Conservation (phyloP, 2,797 vertebrate species). For the Coilia nasus region DNA sequence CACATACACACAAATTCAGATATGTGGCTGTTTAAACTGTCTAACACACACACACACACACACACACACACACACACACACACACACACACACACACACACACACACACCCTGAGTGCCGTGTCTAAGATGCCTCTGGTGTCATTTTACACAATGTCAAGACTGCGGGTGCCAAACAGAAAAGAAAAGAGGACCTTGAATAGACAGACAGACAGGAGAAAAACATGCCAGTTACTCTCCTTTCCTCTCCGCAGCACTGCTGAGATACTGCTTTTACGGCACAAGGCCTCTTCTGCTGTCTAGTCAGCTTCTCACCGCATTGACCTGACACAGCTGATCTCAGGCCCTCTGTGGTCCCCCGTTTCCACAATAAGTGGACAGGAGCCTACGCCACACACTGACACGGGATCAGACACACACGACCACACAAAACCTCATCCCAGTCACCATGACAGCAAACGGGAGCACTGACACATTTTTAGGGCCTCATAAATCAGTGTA, state of each 20-base stretch:
- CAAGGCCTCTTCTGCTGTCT: background rate
- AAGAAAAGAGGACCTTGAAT: background rate
- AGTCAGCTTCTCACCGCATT: slow-evolving; percentile 1
- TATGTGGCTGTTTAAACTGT: no score
- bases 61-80: background rate
- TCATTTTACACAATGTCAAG: slow-evolving; percentile 62
- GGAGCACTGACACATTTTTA: no score
- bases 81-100: background rate
- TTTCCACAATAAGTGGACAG: background rate
- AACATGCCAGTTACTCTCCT: no score
- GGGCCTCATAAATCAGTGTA: no score
- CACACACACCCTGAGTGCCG: slow-evolving; percentile 37
- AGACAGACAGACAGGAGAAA: no score
- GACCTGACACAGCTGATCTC: slow-evolving; percentile 1
- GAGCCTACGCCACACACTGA: background rate
- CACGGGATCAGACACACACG: background rate
- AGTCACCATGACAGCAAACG: background rate
- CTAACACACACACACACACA: background rate
- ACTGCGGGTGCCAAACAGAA: background rate
- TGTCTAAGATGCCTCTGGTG: slow-evolving; percentile 52
- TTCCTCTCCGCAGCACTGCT: background rate
- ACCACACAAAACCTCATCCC: background rate
- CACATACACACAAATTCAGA: background rate
- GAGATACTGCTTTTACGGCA: background rate
- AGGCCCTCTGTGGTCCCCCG: background rate